Evolutionary conservation across 2,797 vertebrate genomes (phyloP), one percentile per base, ranked within the genome.

Genomic region (Numenius phaeopus): DNA sequence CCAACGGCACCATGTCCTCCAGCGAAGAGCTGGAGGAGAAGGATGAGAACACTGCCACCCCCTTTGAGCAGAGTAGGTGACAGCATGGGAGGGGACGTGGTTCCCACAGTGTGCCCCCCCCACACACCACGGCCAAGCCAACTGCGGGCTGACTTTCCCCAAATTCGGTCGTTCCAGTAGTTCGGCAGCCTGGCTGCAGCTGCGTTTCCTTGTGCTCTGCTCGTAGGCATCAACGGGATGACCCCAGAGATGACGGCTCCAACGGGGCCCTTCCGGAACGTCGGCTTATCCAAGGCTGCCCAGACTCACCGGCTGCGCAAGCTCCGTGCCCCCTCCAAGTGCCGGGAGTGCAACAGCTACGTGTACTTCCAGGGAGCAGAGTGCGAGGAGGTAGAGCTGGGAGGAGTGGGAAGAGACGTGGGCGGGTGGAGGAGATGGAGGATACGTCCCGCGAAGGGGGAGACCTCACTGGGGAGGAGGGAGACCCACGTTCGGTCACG

Each of bases 321-420:
- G 97, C 98, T 99, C 32, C 99, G 99, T 1, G 96, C 99, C 3
- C 99, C 99, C 0, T 97, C 99, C 19, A 99, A 99, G 86, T 99
- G 99, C 69, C 98, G 99, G 7, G 99, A 99, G 83, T 99, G 99
- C 85, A 99, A 99, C 98, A 99, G 99, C 97, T 99, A 99, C 2
- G 99, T 99, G 55, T 99, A 99, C 97, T 99, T 99, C 98, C 99
- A 99, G 96, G 99, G 99, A 3, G 99, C 99, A 0, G 99, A 99
- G 93, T 99, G 99, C 0, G 99, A 99, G 97, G 99, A 99, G 99
- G 99, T 99, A 94, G 18, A 46, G 65, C 5, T 29, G 87, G 44
- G 80, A 42, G 18, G 18, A 8, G 32, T 1, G 34, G 37, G 46
- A 49, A 49, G 47, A 49, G 47, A 17, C 11, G 24, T 20, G 1